Conservation (phyloP, 2,797 vertebrate genomes). For the Loriculus beryllinus region DNA sequence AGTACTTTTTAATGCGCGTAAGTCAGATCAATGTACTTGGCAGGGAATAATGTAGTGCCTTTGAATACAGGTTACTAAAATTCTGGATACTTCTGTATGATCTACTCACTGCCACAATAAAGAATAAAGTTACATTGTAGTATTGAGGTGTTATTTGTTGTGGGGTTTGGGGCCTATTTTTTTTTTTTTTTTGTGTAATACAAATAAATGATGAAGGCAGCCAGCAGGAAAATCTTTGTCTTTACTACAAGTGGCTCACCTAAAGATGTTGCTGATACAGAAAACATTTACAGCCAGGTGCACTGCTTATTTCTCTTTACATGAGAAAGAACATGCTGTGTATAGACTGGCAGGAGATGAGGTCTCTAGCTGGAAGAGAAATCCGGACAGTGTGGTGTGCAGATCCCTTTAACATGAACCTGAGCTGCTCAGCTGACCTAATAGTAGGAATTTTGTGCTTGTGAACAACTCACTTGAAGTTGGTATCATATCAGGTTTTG, state of each 20-base stretch:
- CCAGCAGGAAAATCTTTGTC: background rate
- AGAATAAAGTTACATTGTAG: background rate
- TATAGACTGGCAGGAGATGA: background rate
- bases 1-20: background rate
- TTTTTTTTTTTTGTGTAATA: background rate
- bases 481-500: background rate
- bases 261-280: background rate
- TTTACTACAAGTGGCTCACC: background rate
- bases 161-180: accelerated
- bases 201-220: background rate
- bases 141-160: background rate
- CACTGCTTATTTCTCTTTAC: background rate
- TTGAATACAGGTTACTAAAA: background rate
- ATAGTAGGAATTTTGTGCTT: background rate
- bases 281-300: background rate
- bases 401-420: background rate
- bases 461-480: background rate
- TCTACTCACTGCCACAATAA: background rate
- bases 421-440: background rate
- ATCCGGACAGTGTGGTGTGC: background rate
- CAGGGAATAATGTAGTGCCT: background rate
- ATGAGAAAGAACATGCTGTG: background rate
- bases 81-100: background rate
- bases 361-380: background rate
- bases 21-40: background rate